A percentile compares a stretch with the other conserved stretches of the same genome.
Evolutionary conservation across 2,113 vertebrate genomes (phyloP).

Genomic region (Dicentrarchus labrax): DNA sequence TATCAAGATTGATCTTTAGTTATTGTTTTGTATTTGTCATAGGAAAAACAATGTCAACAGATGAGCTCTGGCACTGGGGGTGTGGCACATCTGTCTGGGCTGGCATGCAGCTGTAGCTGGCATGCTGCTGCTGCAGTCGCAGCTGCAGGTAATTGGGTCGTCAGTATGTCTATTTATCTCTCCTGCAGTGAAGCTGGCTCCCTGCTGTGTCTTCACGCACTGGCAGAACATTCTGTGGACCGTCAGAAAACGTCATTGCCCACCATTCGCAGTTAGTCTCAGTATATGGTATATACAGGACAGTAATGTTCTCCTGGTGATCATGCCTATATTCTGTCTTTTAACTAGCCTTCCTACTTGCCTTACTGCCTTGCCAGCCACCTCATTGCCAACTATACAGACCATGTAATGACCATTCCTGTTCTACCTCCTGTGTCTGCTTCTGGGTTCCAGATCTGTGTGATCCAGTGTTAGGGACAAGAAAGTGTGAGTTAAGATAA

Average conservation of each 20-base stretch:
- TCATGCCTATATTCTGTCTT: neutral
- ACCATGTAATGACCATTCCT: neutral
- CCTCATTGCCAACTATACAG: neutral
- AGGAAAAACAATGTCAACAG: neutral
- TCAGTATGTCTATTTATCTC: conserved; percentile 61
- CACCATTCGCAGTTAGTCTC: conserved; percentile 12
- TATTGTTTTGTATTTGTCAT: neutral
- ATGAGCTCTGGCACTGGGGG: conserved; percentile 7
- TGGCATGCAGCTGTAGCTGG: conserved; percentile 46
- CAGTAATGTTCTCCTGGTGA: conserved; percentile 5
- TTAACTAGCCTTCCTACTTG: neutral
- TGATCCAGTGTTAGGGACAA: no score
- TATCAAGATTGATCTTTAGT: neutral
- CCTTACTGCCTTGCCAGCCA: neutral
- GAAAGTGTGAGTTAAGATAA: neutral
- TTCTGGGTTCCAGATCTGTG: neutral
- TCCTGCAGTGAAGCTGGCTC: conserved; percentile 46
- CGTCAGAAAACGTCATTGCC: neutral
- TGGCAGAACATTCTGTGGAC: conserved; percentile 34
- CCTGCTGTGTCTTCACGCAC: conserved; percentile 35
- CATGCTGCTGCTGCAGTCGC: conserved; percentile 25
- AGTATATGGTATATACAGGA: neutral
- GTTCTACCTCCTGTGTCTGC: neutral
- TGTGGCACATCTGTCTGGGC: conserved; percentile 44
- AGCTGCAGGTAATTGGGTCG: conserved; percentile 70